Percentiles rank a stretch among this genome's conserved stretches.
These are phyloP conservation scores for Ericerus pela DNA, from an alignment of 1,140 invertebrate genomes.

Conservation along the genomic window DNA sequence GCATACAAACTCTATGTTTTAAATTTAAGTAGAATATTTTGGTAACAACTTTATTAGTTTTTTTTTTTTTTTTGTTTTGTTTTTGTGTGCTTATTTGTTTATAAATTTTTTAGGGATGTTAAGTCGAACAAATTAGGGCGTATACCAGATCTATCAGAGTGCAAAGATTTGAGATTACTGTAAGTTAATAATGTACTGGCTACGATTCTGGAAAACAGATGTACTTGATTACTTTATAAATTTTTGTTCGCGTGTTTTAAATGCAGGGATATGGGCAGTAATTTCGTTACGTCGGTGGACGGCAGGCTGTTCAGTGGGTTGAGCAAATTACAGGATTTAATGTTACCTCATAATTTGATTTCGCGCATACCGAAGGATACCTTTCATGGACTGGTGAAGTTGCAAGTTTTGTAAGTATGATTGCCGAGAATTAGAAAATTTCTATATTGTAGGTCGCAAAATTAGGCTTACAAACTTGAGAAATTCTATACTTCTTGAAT, in stretches of 20 bases:
- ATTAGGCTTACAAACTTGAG: no score
- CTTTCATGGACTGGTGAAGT: conserved; percentile 57
- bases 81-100: no score
- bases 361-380: conserved; percentile 54
- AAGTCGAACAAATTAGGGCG: conserved; percentile 59
- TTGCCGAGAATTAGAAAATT: no score
- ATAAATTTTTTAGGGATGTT: conserved; percentile 57
- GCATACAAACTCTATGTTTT: no score
- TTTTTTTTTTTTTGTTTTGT: no score
- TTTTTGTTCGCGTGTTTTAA: conserved; percentile 13
- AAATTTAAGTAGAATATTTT: no score
- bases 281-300: conserved; percentile 55
- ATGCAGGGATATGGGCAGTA: conserved; percentile 72
- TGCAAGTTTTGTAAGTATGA: conserved; percentile 72
- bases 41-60: no score
- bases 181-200: conserved; percentile 52
- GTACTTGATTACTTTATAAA: no score
- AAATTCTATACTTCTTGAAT: no score
- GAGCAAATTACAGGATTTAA: conserved; percentile 62
- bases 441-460: no score
- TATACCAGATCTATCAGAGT: conserved; percentile 55
- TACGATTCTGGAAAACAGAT: no score
- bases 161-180: conserved; percentile 65
- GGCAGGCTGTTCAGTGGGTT: conserved; percentile 53
- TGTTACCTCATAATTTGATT: conserved; percentile 69